Evolutionary conservation across 2,113 vertebrate genomes (phyloP).

Genomic region (Suricata suricatta): DNA sequence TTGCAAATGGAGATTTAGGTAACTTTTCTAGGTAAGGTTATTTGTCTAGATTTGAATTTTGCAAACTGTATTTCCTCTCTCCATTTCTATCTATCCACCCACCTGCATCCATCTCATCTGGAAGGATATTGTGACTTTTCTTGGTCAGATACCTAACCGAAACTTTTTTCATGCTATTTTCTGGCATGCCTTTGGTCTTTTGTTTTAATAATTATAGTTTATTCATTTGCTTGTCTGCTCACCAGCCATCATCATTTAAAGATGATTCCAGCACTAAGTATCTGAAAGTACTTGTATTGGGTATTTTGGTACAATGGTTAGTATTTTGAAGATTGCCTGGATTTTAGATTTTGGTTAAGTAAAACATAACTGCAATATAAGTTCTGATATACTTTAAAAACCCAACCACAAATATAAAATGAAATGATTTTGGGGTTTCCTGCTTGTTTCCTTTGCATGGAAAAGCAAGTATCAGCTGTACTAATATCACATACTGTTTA

Average conservation of each 20-base stretch:
- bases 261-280: neutral
- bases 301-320: neutral
- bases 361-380: neutral
- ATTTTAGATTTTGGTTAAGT: slow-evolving; percentile 25
- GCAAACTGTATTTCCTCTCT: neutral
- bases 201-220: neutral
- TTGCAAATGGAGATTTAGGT: slow-evolving; percentile 24
- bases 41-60: slow-evolving; percentile 19
- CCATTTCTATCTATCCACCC: neutral
- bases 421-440: slow-evolving; percentile 28
- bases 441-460: neutral
- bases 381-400: slow-evolving; percentile 42
- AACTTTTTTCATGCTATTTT: neutral
- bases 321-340: slow-evolving; percentile 13
- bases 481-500: neutral
- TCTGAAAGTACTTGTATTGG: neutral
- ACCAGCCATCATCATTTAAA: neutral
- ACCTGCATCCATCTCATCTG: neutral
- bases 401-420: neutral
- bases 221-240: neutral
- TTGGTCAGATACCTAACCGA: neutral
- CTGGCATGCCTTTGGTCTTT: neutral
- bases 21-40: neutral
- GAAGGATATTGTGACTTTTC: neutral
- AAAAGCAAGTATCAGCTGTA: neutral